These are phyloP conservation scores for Coenonympha arcania DNA, from an alignment of 2,888 invertebrate species.

Conservation along the genomic window DNA sequence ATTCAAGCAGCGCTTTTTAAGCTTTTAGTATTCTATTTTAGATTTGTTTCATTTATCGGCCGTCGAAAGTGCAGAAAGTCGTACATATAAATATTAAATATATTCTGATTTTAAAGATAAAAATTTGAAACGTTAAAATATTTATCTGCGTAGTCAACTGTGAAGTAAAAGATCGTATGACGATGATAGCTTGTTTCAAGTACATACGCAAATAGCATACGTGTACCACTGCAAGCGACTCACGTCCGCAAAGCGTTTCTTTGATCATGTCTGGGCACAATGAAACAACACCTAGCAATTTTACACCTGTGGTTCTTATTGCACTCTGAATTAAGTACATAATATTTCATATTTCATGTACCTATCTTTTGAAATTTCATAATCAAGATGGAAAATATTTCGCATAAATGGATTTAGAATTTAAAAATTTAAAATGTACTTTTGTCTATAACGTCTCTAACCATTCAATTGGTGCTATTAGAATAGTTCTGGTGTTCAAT, in stretches of 20 bases:
- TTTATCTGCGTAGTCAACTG: neutral
- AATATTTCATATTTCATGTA: neutral
- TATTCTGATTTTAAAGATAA: neutral
- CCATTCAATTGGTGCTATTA: too few relatives aligned
- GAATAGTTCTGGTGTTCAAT: too few relatives aligned
- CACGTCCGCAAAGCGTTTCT: slow-evolving; percentile 14
- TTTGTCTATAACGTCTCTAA: too few relatives aligned
- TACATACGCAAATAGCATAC: slow-evolving; percentile 12
- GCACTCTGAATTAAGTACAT: neutral
- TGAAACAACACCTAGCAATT: neutral
- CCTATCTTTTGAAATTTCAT: neutral
- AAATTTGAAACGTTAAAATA: neutral
- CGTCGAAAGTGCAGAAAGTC: neutral
- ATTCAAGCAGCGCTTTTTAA: too few relatives aligned
- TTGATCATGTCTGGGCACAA: slow-evolving; percentile 10
- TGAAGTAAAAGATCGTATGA: slow-evolving; percentile 13
- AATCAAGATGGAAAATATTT: neutral
- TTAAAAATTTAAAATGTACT: too few relatives aligned
- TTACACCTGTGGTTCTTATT: neutral
- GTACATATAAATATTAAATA: too few relatives aligned
- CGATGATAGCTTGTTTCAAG: slow-evolving; percentile 9
- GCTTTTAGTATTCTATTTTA: too few relatives aligned
- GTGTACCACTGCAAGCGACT: slow-evolving; percentile 10
- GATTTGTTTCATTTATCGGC: too few relatives aligned
- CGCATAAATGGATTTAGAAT: too few relatives aligned